Evolutionary conservation across 1,140 invertebrate species (phyloP), one percentile per base, ranked within the genome.

Genomic region (Brachionus manjavacas): DNA sequence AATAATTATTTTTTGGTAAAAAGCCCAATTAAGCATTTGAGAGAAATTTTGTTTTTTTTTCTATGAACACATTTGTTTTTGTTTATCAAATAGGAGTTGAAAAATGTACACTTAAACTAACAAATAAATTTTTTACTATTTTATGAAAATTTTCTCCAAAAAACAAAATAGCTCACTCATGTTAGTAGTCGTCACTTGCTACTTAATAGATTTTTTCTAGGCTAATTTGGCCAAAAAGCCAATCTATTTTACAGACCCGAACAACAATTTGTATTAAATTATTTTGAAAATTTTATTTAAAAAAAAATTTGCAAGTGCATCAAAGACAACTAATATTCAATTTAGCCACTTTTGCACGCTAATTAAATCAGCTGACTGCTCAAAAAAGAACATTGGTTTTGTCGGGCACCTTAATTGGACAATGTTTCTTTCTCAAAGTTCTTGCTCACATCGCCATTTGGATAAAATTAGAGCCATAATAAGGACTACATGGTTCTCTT

Each of bases 191-290:
- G 20, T 60, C 52, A 60, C 52, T 60, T 60, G 52, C 52, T 60
- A 60, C 52, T 60, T 60, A 20, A 60, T 8, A 60, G n/a, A 4
- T 60, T 60, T 60, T 60, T 60, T 60, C 52, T 60, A 60, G 52
- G 52, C 52, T 60, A 60, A 60, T 60, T 60, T 60, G 52, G 52
- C 52, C 52, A 60, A 60, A 60, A 60, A 60, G 52, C 52, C 52
- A 60, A 60, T 60, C 52, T 60, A 60, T 60, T 60, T 60, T 60
- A 60, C 52, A 60, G 52, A 60, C 52, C 52, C 52, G n/a, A 60
- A 23, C 16, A 52, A 52, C 14, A 60, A 60, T 60, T 20, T 20
- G 20, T 60, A 20, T 60, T 60, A 60, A 60, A 60, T 23, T 60
- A 20, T 60, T 31, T 60, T 60, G 52, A 60, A 60, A 35, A 35